A percentile compares a stretch with the other conserved stretches of the same genome.
phyloP scores from a whole-genome alignment of 2,113 vertebrate genomes.

The Caracal caracal region DNA sequence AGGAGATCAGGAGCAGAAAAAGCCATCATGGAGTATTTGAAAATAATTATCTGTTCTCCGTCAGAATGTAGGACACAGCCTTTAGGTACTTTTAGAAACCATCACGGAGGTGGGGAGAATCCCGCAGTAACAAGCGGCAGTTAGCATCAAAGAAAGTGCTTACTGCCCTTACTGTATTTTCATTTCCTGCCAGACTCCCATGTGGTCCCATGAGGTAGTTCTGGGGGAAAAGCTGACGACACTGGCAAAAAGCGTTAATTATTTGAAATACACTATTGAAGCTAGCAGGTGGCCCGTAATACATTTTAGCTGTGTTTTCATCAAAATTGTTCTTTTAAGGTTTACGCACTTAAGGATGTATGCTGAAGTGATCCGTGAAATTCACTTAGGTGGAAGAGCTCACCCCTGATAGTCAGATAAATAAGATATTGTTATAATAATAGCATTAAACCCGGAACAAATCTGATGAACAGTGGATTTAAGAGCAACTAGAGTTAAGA shows the following conservation, averaged over 20 bases:
- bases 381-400: neutral
- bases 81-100: neutral
- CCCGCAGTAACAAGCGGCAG: neutral
- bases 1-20: neutral
- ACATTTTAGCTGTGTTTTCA: constrained; percentile 40
- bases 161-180: neutral
- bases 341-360: neutral
- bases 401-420: neutral
- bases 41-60: neutral
- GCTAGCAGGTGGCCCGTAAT: constrained; percentile 19
- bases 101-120: neutral
- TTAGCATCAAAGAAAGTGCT: neutral
- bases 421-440: constrained; percentile 21
- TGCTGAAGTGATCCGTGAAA: constrained; percentile 7
- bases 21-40: neutral
- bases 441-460: constrained; percentile 19
- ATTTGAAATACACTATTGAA: constrained; percentile 47
- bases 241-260: constrained; percentile 47
- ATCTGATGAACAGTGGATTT: constrained; percentile 52
- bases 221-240: constrained; percentile 8
- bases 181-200: neutral
- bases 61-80: neutral
- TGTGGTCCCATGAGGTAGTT: neutral
- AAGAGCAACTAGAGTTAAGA: constrained; percentile 32
- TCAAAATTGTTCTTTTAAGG: neutral